Evolutionary conservation across 30 jellyfish, hydroid and myxozoan species (phyloP).

Genomic region (Hydractinia symbiolongicarpus): DNA sequence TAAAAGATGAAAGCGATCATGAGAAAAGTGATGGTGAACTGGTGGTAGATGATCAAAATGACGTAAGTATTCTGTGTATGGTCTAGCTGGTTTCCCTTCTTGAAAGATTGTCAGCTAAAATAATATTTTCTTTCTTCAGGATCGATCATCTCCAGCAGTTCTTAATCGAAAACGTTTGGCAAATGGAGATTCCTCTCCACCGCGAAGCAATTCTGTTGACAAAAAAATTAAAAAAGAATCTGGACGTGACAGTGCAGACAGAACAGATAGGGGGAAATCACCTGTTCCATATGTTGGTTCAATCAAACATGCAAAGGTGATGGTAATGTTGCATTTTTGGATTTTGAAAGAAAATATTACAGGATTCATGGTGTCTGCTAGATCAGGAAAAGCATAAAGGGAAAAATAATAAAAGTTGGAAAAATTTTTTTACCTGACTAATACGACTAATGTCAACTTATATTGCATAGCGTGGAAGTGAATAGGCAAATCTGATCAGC

Average conservation of each 20-base stretch:
- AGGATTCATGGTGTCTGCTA: no score
- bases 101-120: background rate
- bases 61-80: constrained; percentile 45
- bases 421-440: no score
- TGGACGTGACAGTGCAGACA: constrained; percentile 42
- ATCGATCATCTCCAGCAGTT: constrained; percentile 71
- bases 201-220: constrained; percentile 70
- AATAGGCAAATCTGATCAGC: no score
- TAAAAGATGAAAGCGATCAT: constrained; percentile 81
- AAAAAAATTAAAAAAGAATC: constrained; percentile 58
- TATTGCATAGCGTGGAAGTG: no score
- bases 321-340: background rate
- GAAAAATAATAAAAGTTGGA: no score
- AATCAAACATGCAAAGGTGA: constrained; percentile 80
- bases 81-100: background rate
- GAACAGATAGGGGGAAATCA: constrained; percentile 27
- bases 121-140: constrained; percentile 39
- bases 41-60: constrained; percentile 92
- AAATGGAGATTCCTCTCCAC: constrained; percentile 97
- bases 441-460: no score
- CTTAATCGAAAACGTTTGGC: constrained; percentile 65
- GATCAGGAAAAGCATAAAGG: no score
- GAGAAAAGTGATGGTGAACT: constrained; percentile 98
- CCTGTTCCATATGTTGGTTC: constrained; percentile 64
- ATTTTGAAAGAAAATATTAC: background rate